These are phyloP conservation scores for Nicator chloris DNA, from an alignment of 2,113 vertebrate species.

Conservation along the genomic window DNA sequence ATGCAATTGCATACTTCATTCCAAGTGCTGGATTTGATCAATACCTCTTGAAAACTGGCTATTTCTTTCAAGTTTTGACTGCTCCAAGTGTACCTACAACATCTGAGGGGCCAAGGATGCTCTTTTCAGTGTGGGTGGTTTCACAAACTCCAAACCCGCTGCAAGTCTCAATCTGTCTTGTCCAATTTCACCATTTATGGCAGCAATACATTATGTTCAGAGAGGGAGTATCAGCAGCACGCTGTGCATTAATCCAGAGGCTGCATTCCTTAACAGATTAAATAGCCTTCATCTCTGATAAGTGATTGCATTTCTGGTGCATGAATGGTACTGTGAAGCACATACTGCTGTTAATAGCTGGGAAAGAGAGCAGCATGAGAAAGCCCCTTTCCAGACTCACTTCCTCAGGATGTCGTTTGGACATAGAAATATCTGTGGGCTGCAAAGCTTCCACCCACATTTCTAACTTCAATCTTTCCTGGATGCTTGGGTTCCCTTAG, in stretches of 20 bases:
- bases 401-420: constrained; percentile 55
- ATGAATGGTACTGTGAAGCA: background rate
- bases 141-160: background rate
- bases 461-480: constrained; percentile 26
- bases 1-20: background rate
- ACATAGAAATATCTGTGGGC: constrained; percentile 51
- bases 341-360: background rate
- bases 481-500: constrained; percentile 9
- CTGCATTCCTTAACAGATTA: background rate
- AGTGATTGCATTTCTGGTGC: background rate
- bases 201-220: background rate
- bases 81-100: background rate
- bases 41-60: background rate
- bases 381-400: constrained; percentile 34
- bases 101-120: background rate
- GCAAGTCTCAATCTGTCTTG: background rate
- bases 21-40: background rate
- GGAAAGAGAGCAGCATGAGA: constrained; percentile 34
- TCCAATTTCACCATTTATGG: constrained; percentile 44
- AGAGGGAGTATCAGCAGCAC: constrained; percentile 13
- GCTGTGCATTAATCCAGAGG: background rate
- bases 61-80: background rate
- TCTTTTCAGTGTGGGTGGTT: constrained; percentile 7
- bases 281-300: background rate
- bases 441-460: constrained; percentile 36